phyloP scores from a whole-genome alignment of 2,113 vertebrate species.

The Balaeniceps rex region DNA sequence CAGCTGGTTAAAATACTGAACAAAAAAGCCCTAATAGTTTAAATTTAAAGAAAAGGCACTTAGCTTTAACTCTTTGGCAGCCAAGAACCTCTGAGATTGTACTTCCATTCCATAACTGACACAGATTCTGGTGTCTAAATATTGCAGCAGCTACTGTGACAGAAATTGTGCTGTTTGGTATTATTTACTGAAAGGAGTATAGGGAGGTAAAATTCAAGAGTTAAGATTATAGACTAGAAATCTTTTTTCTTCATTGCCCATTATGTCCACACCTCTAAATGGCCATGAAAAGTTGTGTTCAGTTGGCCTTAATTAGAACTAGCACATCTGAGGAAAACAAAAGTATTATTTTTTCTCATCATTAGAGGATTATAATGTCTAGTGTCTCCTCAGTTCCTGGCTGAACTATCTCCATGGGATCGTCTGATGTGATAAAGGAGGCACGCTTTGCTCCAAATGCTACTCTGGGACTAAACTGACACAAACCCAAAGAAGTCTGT shows the following conservation, averaged over 20 bases:
- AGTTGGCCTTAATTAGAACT: background rate
- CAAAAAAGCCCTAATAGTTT: background rate
- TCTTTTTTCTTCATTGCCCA: background rate
- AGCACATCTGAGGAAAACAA: background rate
- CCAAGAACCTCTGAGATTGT: background rate
- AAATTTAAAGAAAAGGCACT: background rate
- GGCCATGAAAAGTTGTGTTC: background rate
- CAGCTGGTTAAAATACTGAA: background rate
- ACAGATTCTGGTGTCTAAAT: background rate
- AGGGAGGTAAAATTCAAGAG: background rate
- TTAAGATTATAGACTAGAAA: background rate
- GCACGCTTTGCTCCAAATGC: accelerated
- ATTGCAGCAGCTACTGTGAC: background rate
- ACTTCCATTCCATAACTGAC: background rate
- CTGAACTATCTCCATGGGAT: background rate
- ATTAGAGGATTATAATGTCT: background rate
- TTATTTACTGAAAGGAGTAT: background rate
- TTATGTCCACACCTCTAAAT: background rate
- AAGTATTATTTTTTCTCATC: background rate
- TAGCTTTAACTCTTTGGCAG: background rate
- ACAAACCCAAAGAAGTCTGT: background rate
- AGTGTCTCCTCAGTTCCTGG: background rate
- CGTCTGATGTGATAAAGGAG: background rate
- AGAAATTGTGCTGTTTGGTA: background rate
- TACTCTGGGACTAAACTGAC: background rate